Base-by-base conservation (phyloP, 2,113 vertebrate species). In the Onychostruthus taczanowskii region DNA sequence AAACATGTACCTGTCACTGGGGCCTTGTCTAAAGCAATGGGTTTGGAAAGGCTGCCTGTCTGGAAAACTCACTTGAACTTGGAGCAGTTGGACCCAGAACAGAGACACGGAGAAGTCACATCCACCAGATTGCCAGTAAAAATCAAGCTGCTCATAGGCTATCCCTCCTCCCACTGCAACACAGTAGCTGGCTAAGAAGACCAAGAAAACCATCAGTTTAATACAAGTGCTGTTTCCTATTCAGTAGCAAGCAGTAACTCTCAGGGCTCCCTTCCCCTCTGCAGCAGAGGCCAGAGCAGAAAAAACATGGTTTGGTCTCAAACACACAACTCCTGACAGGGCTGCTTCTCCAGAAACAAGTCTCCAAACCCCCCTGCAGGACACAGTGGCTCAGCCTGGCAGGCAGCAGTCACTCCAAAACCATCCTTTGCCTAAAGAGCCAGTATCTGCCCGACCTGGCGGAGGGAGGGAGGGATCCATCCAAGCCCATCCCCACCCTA, bases 381-480 rank as follows among this genome's bases (percentile, higher is more conserved):
- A 44, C 56, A 26, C 16, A 1, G 28, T 1, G 47, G 77, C 28
- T 64, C 73, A 39, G 76, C 67, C 24, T 31, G 15, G 2, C 41
- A 15, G 44, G 47, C 8, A 3, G 46, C 30, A 11, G 44, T 5
- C 5, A 1, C 77, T 10, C 43, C 15, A 2, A 64, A 93, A 30
- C 58, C 37, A 50, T 73, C n/a, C 59, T 43, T 1, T 26, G 66
- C 66, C 4, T 9, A 22, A 49, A 66, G 11, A 75, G 49, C 31
- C 0, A 0, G 23, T 47, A 87, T 43, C 90, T 64, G 75, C 55
- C 41, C 1, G 0, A 33, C 5, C 28, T 2, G 3, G 2, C 0
- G 0, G 27, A 80, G 33, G 53, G 62, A 85, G 78, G 78, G 58
- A 94, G 46, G 64, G 63, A 82, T 67, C 73, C 37, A 77, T 90